Evolutionary conservation across 1,140 invertebrate genomes (phyloP), one percentile per base, ranked within the genome.

Genomic region (Carcinoscorpius rotundicauda): DNA sequence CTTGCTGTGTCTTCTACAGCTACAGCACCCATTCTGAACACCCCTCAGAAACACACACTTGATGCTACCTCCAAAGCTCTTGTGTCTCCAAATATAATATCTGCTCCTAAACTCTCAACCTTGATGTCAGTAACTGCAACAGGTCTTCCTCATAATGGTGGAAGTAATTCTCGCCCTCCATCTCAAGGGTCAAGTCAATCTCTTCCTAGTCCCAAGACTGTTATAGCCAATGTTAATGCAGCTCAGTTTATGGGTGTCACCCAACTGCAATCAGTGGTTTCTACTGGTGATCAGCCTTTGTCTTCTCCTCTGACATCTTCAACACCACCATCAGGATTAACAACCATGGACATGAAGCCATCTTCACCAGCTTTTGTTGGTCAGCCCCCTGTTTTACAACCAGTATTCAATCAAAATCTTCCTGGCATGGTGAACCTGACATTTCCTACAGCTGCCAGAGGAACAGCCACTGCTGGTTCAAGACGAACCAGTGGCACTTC

Each of bases 231-330:
- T 61, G 52, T 69, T 8, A 69, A 60, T 65, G 69, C 64, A 8
- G 60, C 69, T 62, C 69, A 70, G n/a, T 69, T 70, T 59, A 67
- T 70, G n/a, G 66, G 67, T 64, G 68, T 70, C 56, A 65, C 66
- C 49, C 66, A 67, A 9, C 29, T 70, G 49, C 59, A 64, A 56
- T 53, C 63, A 6, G 63, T 56, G 10, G 52, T 62, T 56, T 63
- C 52, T 51, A 6, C 52, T 5, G n/a, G 50, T 29, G 66, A 68
- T n/a, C 66, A 64, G 59, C 6, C 53, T 6, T 48, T 49, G 48
- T 4, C 60, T 53, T 10, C 53, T 55, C 53, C 53, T 48, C 29
- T 49, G 8, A n/a, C 53, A 55, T 55, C 53, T 55, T 55, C n/a
- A 9, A n/a, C 53, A 6, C 60, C 5, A 51, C 58, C 10, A 10